phyloP scores from a whole-genome alignment of 30 jellyfish, hydroid and myxozoan genomes.

The Pelagia noctiluca region DNA sequence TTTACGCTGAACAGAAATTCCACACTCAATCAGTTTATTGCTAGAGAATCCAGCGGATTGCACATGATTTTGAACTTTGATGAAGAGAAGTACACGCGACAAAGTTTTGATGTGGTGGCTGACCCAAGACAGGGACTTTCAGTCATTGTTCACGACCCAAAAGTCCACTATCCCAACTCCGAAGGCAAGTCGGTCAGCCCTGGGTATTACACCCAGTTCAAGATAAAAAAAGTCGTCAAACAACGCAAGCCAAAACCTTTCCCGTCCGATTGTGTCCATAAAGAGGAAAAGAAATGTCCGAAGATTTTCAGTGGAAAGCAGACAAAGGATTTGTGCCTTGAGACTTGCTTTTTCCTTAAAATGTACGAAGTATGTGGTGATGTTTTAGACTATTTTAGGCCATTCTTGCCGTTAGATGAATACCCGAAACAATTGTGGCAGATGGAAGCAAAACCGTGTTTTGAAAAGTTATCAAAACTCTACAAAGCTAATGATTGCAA shows the following conservation, averaged over 20 bases:
- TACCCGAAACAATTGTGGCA: no score
- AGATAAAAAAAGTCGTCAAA: not conserved
- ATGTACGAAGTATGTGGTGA: conserved; percentile 13
- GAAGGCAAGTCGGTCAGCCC: conserved; percentile 1
- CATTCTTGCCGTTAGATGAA: conserved; percentile 3
- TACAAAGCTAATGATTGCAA: not conserved
- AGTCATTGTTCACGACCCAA: conserved; percentile 29
- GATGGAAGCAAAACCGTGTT: no score
- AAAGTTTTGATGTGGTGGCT: not conserved
- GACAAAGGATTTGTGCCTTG: not conserved
- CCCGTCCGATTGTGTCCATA: conserved; percentile 26
- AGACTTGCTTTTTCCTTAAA: not conserved
- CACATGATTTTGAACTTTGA: conserved; percentile 10
- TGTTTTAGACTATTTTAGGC: not conserved
- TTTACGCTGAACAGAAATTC: conserved; percentile 21
- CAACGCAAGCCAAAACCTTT: conserved; percentile 34
- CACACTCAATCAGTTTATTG: not conserved
- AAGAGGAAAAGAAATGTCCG: not conserved
- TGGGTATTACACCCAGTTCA: conserved; percentile 44
- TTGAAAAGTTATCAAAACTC: no score
- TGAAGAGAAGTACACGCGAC: not conserved
- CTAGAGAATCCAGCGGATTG: conserved; percentile 12
- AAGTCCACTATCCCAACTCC: not conserved
- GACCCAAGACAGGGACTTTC: conserved; percentile 21
- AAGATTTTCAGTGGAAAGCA: conserved; percentile 24